Percentiles rank a stretch among this genome's conserved stretches.
phyloP scores from a whole-genome alignment of 2,888 invertebrate species.

The Graphium colonna region DNA sequence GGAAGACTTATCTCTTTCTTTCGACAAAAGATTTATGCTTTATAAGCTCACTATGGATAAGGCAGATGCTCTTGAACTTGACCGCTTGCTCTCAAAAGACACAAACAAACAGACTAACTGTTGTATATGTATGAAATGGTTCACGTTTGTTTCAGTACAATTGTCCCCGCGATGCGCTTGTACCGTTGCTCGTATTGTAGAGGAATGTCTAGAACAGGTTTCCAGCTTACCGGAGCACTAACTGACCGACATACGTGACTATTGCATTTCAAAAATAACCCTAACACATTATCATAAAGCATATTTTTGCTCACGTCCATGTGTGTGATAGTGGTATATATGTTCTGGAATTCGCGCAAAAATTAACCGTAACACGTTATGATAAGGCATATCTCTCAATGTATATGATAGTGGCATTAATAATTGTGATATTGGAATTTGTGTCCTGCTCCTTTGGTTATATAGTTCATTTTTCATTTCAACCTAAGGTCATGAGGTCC shows the following conservation, averaged over 20 bases:
- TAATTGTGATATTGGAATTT: conserved; percentile 27
- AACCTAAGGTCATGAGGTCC: conserved; percentile 12
- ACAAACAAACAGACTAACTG: not conserved
- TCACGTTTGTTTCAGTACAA: conserved; percentile 1
- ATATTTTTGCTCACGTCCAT: too few species aligned
- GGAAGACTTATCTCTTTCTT: too few species aligned
- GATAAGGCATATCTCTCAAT: conserved; percentile 26
- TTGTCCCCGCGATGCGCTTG: conserved; percentile 25
- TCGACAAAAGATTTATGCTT: too few species aligned
- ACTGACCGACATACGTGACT: conserved; percentile 40
- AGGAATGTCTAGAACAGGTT: conserved; percentile 62
- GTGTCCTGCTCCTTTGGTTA: conserved; percentile 1
- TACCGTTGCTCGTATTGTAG: conserved; percentile 45
- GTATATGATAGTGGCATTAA: conserved; percentile 37
- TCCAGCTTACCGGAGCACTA: conserved; percentile 48
- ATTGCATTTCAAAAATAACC: too few species aligned
- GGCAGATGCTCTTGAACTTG: too few species aligned
- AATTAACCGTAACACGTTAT: conserved; percentile 30
- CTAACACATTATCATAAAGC: too few species aligned
- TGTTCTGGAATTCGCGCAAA: conserved; percentile 13
- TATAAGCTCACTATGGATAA: too few species aligned
- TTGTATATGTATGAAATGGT: not conserved
- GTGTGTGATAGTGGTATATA: too few species aligned
- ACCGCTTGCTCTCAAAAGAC: not conserved
- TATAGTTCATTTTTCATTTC: not conserved